Base-by-base conservation (phyloP, 2,113 vertebrate genomes). In the Muscicapa adusta region DNA sequence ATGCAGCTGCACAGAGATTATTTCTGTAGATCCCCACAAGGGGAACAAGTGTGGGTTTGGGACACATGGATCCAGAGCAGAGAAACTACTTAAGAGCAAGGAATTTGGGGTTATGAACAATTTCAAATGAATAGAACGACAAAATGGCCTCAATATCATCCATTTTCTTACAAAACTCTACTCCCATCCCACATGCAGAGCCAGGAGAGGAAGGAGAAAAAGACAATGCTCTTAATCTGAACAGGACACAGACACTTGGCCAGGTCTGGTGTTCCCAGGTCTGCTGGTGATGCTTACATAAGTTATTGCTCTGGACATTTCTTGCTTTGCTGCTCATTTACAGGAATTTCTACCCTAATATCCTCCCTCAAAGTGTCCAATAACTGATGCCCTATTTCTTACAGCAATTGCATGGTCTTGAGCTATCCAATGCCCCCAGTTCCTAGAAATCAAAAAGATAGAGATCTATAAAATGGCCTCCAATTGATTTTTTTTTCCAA, bases 311-410 rank as follows among this genome's bases (percentile, higher is more conserved):
- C 38, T 56, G 57, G 53, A 36, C 4, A 3, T 65, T 79, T 90
- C 73, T 91, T 31, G 19, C 26, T 95, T 86, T 65, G 13, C 26
- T 65, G n/a, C 19, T 92, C 54, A 43, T 65, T 96, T 88, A 50
- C 42, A 38, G 47, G 57, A 86, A 54, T 57, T 38, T 51, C 25
- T 34, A 66, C 25, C 71, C 34, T 29, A 31, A 34, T 17, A 25
- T 17, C 34, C 25, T 58, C 29, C 65, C 42, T 53, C 36, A 57
- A 54, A 67, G 14, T 3, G 16, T 22, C 50, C 20, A 34, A 5
- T 53, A 78, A 43, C 18, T 48, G 47, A 16, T 33, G 18, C 1
- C 24, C 14, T 33, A 6, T 42, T 75, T 80, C 33, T 65, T 65
- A 26, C 20, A 47, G 11, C 12, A 25, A 24, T 18, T 70, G 29